phyloP scores from a whole-genome alignment of 2,888 invertebrate genomes.

The Pseudococcus viburni region DNA sequence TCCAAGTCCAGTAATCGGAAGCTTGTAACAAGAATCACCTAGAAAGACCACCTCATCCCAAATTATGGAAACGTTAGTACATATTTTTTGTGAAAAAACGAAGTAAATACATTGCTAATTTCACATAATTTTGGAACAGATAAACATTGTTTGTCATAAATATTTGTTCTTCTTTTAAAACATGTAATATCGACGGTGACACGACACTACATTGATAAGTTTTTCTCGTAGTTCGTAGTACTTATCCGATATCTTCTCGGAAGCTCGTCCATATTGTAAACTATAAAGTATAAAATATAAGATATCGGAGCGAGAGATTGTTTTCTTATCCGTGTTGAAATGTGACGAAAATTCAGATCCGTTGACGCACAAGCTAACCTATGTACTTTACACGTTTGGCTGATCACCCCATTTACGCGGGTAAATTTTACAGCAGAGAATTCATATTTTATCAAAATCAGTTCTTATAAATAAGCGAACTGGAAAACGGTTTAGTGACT shows the following conservation, averaged over 20 bases:
- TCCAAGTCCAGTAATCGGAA: no score
- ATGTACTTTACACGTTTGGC: background rate
- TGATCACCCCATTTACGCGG: slow-evolving; percentile 4
- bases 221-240: background rate
- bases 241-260: background rate
- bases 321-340: background rate
- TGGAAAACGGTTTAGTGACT: slow-evolving; percentile 43
- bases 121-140: background rate
- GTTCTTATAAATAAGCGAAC: slow-evolving; percentile 6
- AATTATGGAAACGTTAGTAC: no score
- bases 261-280: background rate
- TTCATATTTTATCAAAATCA: slow-evolving; percentile 41
- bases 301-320: background rate
- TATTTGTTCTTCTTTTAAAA: background rate
- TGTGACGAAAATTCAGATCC: slow-evolving; percentile 36
- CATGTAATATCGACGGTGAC: background rate
- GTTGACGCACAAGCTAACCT: background rate
- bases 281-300: no score
- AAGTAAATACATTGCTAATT: background rate
- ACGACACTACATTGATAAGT: background rate
- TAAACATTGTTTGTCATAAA: background rate
- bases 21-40: no score
- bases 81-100: background rate
- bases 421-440: background rate
- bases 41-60: no score